Evolutionary conservation across 2,797 vertebrate genomes (phyloP), one percentile per base, ranked within the genome.

Genomic region (Melanotaenia nigrans): DNA sequence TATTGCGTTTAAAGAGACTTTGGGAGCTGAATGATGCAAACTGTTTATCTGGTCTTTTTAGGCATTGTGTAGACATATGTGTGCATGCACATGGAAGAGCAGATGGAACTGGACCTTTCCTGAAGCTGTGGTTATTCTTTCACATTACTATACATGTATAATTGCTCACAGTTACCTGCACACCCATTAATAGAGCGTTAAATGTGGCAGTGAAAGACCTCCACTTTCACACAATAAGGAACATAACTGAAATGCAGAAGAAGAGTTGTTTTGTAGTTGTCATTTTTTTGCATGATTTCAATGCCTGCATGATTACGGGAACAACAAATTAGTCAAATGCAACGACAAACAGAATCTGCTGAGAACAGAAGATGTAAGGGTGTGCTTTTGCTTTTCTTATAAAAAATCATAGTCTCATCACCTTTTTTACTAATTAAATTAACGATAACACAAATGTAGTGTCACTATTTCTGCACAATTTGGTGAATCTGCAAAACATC

Each of bases 281-380:
- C 68, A 69, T 84, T 25, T 77, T 40, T 86, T 65, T 65, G 70
- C 75, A 81, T 86, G 82, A 90, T 87, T 74, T 71, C 75, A 30
- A 13, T 7, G 55, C 24, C 53, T 81, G 79, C 72, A 74, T 80
- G 68, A 25, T 42, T 77, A 76, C 71, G 82, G 68, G 77, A 63
- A 45, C 75, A 74, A 79, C 79, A 73, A 79, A 82, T 85, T 86
- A 81, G 72, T 71, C 45, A 72, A 78, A 72, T 45, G 53, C 67
- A 86, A 80, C 83, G 87, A 82, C 81, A 89, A 87, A 84, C 63
- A 83, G 9, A 54, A 69, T 84, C 78, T 30, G 77, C 77, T 71
- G 75, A 78, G 75, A 84, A 68, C 59, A 10, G 63, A 78, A 65
- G 76, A 73, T 81, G 68, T 61, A 62, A 68, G 45, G 20, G 66